phyloP scores from a whole-genome alignment of 2,888 invertebrate species.

The Coelopa pilipes region DNA sequence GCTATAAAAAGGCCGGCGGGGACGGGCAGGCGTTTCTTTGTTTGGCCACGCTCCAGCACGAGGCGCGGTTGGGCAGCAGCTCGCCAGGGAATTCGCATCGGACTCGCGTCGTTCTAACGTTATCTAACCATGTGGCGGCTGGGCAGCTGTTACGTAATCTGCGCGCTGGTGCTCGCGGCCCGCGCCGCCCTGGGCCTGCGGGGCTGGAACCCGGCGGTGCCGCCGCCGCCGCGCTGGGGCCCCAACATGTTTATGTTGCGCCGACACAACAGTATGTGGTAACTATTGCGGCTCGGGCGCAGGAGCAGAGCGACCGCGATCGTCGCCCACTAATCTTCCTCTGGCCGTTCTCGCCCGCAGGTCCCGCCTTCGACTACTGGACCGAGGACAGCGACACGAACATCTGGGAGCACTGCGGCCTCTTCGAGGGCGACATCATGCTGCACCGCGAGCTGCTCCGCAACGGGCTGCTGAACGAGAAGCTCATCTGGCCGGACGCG shows the following conservation, averaged over 20 bases:
- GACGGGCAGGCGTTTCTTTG: conserved; percentile 47
- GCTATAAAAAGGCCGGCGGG: conserved; percentile 51
- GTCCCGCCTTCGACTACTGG: conserved; percentile 67
- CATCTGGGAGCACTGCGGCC: conserved; percentile 71
- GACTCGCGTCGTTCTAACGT: neutral
- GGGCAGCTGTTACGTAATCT: neutral
- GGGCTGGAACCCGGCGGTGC: conserved; percentile 50
- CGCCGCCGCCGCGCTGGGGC: conserved; percentile 57
- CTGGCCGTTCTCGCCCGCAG: conserved; percentile 46
- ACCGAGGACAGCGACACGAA: conserved; percentile 67
- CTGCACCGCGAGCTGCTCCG: conserved; percentile 61
- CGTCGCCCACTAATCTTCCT: neutral
- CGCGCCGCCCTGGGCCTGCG: conserved; percentile 1
- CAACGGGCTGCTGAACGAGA: conserved; percentile 68
- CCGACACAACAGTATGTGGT: conserved; percentile 60
- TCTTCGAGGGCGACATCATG: conserved; percentile 74
- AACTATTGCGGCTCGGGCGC: conserved; percentile 37
- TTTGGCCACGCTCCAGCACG: conserved; percentile 16
- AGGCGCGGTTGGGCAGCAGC: conserved; percentile 9
- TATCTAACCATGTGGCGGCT: neutral
- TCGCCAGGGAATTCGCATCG: neutral
- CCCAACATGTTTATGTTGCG: conserved; percentile 60
- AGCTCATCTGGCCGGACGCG: conserved; percentile 69
- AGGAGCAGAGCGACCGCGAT: neutral
- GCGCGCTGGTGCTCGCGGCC: neutral